Evolutionary conservation across 30 jellyfish, hydroid and myxozoan species (phyloP), one percentile per base, ranked within the genome.

Genomic region (Nemopilema nomurai): DNA sequence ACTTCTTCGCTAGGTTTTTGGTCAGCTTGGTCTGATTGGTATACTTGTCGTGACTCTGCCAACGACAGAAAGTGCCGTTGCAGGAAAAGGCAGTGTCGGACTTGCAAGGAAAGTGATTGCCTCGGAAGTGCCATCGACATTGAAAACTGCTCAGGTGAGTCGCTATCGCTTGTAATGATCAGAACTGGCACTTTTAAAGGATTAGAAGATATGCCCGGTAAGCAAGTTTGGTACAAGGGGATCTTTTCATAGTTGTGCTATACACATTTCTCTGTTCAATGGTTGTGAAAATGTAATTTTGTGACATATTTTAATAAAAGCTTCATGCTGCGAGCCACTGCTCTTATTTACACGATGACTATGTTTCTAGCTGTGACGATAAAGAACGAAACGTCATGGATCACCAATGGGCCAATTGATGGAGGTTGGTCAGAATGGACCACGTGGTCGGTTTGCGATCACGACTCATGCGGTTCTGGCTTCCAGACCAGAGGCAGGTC

Each of bases 361-460:
- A 71, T 28, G 31, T 1, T 70, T 79, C 1, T 74, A 89, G 96
- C 89, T 26, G 74, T 71, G 8, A 73, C 23, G 8, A 74, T 89
- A 28, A 24, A 23, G 16, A 89, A 89, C 76, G 82, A 21, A 32
- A 63, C 76, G 18, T 67, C 87, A 1, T 89, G 96, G 96, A 28
- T 69, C 29, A 0, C 69, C 1, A 67, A 66, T 13, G 96, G 96
- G 13, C 83, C 76, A 23, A 72, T 74, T n/a, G 89, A 89, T 69
- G 96, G 96, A 6, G 90, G 80, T 16, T 89, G 96, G 96, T 80
- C 96, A 4, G 20, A 13, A 0, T 89, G 92, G 92, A 78, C 89
- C 18, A 57, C 67, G 6, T 81, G 92, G 92, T 89, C 96, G 27
- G 81, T 66, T 9, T 89, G 96, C 63, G 96, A 82, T 74, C 89